These are phyloP conservation scores for Botrylloides violaceus DNA, from an alignment of 23 tunicate genomes.

Conservation along the genomic window DNA sequence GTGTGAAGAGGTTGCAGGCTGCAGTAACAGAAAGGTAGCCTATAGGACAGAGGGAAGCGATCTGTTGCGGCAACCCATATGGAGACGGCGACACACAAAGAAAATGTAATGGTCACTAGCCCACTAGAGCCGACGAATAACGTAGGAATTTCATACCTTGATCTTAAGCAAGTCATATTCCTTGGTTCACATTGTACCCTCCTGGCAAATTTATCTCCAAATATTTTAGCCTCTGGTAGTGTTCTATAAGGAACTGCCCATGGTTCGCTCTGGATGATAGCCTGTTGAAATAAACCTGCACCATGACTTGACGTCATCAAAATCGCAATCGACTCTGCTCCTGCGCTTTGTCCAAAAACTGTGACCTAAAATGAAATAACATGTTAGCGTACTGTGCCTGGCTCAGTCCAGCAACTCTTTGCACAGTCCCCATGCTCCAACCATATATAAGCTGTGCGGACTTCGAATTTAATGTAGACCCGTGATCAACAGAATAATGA, in stretches of 20 bases:
- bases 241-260: slow-evolving; percentile 54
- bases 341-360: slow-evolving; percentile 89
- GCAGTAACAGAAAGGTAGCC: no score
- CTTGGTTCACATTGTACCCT: slow-evolving; percentile 23
- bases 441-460: no score
- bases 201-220: slow-evolving; percentile 42
- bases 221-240: slow-evolving; percentile 38
- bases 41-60: no score
- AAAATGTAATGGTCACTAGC: no score
- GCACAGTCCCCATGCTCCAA: no score
- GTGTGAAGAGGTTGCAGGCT: no score
- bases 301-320: slow-evolving; percentile 34
- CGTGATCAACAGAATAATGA: no score
- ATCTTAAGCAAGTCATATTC: slow-evolving; percentile 56
- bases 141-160: slow-evolving; percentile 37
- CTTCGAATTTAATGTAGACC: no score
- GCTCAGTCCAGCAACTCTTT: neutral
- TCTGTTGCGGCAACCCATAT: no score
- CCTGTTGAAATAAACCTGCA: slow-evolving; percentile 38
- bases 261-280: slow-evolving; percentile 68
- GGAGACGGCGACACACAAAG: no score
- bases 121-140: no score
- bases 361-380: slow-evolving; percentile 45
- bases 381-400: neutral
- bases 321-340: slow-evolving; percentile 73